Percentiles rank a stretch among this genome's conserved stretches.
phyloP scores from a whole-genome alignment of 2,113 vertebrate genomes.

The Salvelinus alpinus region DNA sequence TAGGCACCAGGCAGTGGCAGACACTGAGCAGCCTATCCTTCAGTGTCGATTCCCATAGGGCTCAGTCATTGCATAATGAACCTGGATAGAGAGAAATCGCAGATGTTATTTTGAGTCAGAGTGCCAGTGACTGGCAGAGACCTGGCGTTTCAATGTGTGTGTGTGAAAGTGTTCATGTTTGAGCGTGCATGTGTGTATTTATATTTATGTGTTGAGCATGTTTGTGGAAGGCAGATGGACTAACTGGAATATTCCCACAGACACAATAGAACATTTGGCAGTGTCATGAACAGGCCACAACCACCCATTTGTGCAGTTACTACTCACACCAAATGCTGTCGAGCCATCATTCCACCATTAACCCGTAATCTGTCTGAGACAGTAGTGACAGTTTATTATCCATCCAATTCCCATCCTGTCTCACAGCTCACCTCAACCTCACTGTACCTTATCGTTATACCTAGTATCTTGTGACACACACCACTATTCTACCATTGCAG shows the following conservation, averaged over 20 bases:
- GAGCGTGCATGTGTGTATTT: background rate
- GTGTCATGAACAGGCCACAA: background rate
- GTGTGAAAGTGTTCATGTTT: background rate
- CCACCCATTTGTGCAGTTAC: constrained; percentile 22
- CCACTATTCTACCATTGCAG: background rate
- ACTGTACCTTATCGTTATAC: constrained; percentile 41
- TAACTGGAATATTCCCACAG: constrained; percentile 38
- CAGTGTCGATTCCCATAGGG: constrained; percentile 3
- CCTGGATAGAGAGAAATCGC: constrained; percentile 47
- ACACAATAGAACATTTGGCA: constrained; percentile 25
- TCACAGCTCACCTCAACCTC: constrained; percentile 46
- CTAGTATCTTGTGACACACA: constrained; percentile 4
- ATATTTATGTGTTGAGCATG: background rate
- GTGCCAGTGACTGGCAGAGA: constrained; percentile 57
- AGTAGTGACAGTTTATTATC: constrained; percentile 58
- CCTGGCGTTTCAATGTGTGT: constrained; percentile 19
- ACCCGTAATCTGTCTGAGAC: constrained; percentile 39
- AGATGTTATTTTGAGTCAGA: constrained; percentile 60
- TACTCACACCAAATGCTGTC: constrained; percentile 35
- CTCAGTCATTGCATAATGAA: constrained; percentile 61
- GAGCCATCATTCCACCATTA: constrained; percentile 22
- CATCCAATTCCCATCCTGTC: constrained; percentile 51
- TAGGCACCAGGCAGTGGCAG: too few species aligned
- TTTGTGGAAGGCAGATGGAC: constrained; percentile 11
- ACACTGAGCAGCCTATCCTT: too few species aligned